Base-by-base conservation (phyloP, 1,140 invertebrate genomes). In the Gryon sp. region DNA sequence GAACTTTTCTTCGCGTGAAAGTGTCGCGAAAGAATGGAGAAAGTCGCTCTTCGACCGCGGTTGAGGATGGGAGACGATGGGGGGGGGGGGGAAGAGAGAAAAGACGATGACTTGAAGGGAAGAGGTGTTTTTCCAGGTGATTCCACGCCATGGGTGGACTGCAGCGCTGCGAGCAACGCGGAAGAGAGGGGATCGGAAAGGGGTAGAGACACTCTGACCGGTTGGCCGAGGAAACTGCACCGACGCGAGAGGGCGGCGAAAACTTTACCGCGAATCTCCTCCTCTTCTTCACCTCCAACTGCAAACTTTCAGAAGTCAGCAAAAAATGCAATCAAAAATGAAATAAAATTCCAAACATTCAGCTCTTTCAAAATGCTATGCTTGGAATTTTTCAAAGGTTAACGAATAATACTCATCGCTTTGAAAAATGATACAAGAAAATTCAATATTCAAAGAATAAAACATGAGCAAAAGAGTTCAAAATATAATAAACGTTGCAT, bases 151-250 rank as follows among this genome's bases (percentile, higher is more conserved):
- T 43, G 59, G 74, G 59, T 62, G 32, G 38, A 24, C 26, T 62
- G 69, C 66, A 45, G 53, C 52, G 65, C 52, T 38, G 28, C 43
- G 18, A 28, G 57, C 48, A 22, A 52, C 16, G 76, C 36, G 53
- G n/a, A n/a, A n/a, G n/a, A n/a, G n/a, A n/a, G n/a, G 52, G 48
- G 50, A 36, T 36, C 14, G 57, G 20, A 73, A 72, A 68, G 68
- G 68, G 76, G 76, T 78, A 78, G 76, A 70, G 36, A 74, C 59
- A 59, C 57, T 78, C 69, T 60, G 76, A 78, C 76, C 76, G 76
- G 76, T 78, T 78, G 76, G 76, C 76, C 76, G 76, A 78, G 69
- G 59, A 74, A 63, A 74, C 76, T 78, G 76, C 76, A 78, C 76
- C 73, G 76, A 68, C 76, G 76, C 76, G 63, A 78, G 57, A 73